Evolutionary conservation across 2,113 vertebrate species (phyloP), one percentile per base, ranked within the genome.

Genomic region (Phycodurus eques): DNA sequence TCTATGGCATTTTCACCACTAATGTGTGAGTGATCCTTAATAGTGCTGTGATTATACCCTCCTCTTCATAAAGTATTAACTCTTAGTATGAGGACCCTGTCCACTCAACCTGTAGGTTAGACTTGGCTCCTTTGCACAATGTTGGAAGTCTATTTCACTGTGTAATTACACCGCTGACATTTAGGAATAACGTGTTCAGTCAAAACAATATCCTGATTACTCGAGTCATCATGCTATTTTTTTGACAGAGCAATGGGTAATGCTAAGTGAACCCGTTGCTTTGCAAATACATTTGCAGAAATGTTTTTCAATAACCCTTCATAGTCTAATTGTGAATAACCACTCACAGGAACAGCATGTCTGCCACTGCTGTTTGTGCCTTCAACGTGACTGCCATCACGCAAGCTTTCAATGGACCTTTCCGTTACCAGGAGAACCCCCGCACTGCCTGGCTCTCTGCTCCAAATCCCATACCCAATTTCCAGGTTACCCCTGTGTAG

Each of bases 1-100:
- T 99, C 84, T 99, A 98, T 0, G 96, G 95, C n/a, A 92, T 97
- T 91, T 99, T 99, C 85, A 98, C 96, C 78, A 98, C 96, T 78
- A 98, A 98, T 2, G 94, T 98, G 97, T 99, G 89, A 69, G 96
- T 92, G 80, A 2, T 22, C 17, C 4, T 65, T 2, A 19, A 66
- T 14, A 13, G 15, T 8, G 19, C 11, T 44, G 20, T 7, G 20
- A 56, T 56, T 19, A 51, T 17, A 56, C 9, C 12, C 7, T 19
- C 17, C 49, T 8, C 19, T 20, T 20, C 19, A 8, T 20, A 53
- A 53, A 53, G 12, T 19, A 53, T 53, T 2, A 14, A 17, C 49
- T 53, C 8, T 20, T 17, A 6, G 49, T 19, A 15, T 7, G 19
- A 53, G 19, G 19, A 53, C 49, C 35, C 46, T 15, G 46, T 47